These are phyloP conservation scores for Habrosyne pyritoides DNA, from an alignment of 2,888 invertebrate genomes.

Conservation along the genomic window DNA sequence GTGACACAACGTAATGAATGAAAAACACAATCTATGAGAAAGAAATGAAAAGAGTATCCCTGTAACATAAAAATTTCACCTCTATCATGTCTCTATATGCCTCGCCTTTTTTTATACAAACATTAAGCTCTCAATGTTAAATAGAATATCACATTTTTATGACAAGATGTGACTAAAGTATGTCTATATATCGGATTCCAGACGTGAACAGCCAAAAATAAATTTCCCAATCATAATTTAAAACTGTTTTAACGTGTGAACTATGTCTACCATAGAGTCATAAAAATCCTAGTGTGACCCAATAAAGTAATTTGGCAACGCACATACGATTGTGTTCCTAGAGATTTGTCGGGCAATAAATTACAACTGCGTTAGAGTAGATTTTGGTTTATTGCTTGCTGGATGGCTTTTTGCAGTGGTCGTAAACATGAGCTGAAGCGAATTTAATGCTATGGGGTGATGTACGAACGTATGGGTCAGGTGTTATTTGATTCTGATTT, in stretches of 20 bases:
- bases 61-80: too few relatives aligned
- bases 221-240: not conserved
- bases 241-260: not conserved
- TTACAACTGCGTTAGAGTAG: constrained; percentile 42
- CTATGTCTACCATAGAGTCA: not conserved
- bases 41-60: too few relatives aligned
- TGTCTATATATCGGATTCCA: too few relatives aligned
- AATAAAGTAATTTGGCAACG: constrained; percentile 45
- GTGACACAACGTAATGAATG: too few relatives aligned
- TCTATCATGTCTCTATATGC: too few relatives aligned
- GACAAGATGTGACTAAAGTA: too few relatives aligned
- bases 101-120: too few relatives aligned
- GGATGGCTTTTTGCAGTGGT: constrained; percentile 6
- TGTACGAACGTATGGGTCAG: not conserved
- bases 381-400: constrained; percentile 34
- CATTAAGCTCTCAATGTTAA: too few relatives aligned
- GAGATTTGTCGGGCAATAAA: constrained; percentile 49
- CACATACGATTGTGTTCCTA: constrained; percentile 32
- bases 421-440: constrained; percentile 7
- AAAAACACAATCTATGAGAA: too few relatives aligned
- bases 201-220: too few relatives aligned
- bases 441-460: not conserved
- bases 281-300: constrained; percentile 20
- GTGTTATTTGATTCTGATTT: not conserved
- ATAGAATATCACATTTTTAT: too few relatives aligned